Evolutionary conservation across 2,888 invertebrate species (phyloP), one percentile per base, ranked within the genome.

Genomic region (Drosophila monieri): DNA sequence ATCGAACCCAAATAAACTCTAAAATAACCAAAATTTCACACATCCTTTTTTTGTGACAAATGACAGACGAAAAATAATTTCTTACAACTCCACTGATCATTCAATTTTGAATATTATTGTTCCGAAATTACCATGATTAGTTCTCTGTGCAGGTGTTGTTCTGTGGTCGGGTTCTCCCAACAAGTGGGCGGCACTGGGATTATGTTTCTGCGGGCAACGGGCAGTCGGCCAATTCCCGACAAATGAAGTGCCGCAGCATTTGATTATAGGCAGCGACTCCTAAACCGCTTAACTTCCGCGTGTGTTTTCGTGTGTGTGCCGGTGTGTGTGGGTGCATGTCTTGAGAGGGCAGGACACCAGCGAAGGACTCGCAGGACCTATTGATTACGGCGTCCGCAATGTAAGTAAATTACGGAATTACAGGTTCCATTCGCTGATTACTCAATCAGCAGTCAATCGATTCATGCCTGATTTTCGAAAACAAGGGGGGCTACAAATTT

Each of bases 241-340:
- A 65, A 77, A 73, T 77, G 69, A 79, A 72, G 80, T 80, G 84
- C 48, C 58, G 35, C 68, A 56, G 67, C 67, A 66, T 70, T 70
- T 65, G 66, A 54, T 74, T 71, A 60, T 46, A 39, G 10, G 43
- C 43, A 41, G 46, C 61, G 61, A 71, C 53, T 71, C 43, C 46
- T 39, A 54, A 48, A 57, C 71, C 41, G 70, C 47, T 44, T 59
- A 54, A 65, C 10, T 65, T 32, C 35, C 35, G 27, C 25, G 62
- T 9, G 27, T 27, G 27, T 9, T 2, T 9, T 8, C 2, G 27
- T 41, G 39, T 23, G 61, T 48, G 61, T 41, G 60, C n/a, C 9
- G 37, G 74, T 70, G 77, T 70, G 75, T 68, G 10, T 4, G 18
- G 43, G 43, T 43, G 58, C 68, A 60, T 57, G 71, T 43, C 54